Evolutionary conservation across 23 tunicate genomes (phyloP).

Genomic region (Aplidium turbinatum): DNA sequence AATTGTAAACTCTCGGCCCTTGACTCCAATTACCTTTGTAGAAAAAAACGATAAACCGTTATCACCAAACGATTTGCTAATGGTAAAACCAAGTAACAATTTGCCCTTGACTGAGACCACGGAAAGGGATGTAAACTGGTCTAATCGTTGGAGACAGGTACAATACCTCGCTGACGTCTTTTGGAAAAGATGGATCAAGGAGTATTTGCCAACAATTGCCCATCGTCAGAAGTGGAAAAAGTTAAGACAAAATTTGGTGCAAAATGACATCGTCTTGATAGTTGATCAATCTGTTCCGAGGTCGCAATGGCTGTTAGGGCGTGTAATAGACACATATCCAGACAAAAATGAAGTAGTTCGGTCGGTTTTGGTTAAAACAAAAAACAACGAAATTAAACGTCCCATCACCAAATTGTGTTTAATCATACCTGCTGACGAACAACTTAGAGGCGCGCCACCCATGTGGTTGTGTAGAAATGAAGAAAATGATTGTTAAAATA

Average conservation of each 20-base stretch:
- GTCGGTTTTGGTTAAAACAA: too few relatives aligned
- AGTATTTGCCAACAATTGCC: not conserved
- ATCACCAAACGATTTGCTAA: not conserved
- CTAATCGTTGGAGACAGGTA: not conserved
- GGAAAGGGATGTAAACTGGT: not conserved
- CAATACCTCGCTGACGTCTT: not conserved
- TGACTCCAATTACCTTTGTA: not conserved
- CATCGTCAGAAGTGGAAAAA: not conserved
- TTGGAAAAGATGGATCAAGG: not conserved
- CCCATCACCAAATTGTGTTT: too few relatives aligned
- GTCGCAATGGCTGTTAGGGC: not conserved
- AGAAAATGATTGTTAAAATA: too few relatives aligned
- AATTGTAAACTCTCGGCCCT: constrained; percentile 1
- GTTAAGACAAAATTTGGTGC: not conserved
- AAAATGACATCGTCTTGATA: not conserved
- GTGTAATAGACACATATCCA: not conserved
- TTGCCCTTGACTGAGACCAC: not conserved
- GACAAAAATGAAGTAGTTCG: not conserved
- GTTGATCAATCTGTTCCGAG: not conserved
- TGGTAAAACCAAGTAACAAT: not conserved
- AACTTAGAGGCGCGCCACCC: too few relatives aligned
- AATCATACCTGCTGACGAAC: too few relatives aligned
- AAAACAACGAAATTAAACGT: too few relatives aligned
- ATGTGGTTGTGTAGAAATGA: too few relatives aligned
- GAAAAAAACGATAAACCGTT: not conserved